These are phyloP conservation scores for Apeira syringaria DNA, from an alignment of 2,888 invertebrate species.

Conservation along the genomic window DNA sequence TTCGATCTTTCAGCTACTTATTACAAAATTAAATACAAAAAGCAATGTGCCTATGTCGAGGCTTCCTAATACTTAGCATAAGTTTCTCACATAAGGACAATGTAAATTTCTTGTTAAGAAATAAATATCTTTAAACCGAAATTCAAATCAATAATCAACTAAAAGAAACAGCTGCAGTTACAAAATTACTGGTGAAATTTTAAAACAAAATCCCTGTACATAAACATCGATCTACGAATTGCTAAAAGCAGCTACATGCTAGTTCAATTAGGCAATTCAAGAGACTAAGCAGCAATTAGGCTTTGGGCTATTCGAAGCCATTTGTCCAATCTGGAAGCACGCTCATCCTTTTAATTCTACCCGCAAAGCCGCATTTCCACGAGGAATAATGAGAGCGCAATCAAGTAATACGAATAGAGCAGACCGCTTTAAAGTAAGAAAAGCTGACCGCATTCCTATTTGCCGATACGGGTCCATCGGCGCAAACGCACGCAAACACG, in stretches of 20 bases:
- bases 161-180: too few relatives aligned
- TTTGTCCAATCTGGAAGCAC: constrained; percentile 33
- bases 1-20: too few relatives aligned
- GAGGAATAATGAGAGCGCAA: constrained; percentile 39
- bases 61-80: too few relatives aligned
- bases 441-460: constrained; percentile 41
- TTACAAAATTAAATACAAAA: too few relatives aligned
- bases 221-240: constrained; percentile 32
- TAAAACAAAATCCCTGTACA: background rate
- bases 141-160: too few relatives aligned
- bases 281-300: constrained; percentile 47
- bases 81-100: too few relatives aligned
- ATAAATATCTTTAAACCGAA: too few relatives aligned
- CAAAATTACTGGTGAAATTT: background rate
- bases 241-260: constrained; percentile 35
- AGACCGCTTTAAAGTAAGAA: constrained; percentile 8
- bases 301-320: constrained; percentile 33
- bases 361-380: constrained; percentile 37
- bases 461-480: constrained; percentile 40
- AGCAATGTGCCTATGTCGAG: too few relatives aligned
- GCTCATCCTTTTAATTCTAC: constrained; percentile 40
- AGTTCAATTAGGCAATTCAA: constrained; percentile 42
- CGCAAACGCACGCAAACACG: constrained; percentile 61
- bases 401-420: constrained; percentile 28
- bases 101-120: too few relatives aligned